Evolutionary conservation across 2,113 vertebrate genomes (phyloP).

Genomic region (Epinephelus fuscoguttatus): DNA sequence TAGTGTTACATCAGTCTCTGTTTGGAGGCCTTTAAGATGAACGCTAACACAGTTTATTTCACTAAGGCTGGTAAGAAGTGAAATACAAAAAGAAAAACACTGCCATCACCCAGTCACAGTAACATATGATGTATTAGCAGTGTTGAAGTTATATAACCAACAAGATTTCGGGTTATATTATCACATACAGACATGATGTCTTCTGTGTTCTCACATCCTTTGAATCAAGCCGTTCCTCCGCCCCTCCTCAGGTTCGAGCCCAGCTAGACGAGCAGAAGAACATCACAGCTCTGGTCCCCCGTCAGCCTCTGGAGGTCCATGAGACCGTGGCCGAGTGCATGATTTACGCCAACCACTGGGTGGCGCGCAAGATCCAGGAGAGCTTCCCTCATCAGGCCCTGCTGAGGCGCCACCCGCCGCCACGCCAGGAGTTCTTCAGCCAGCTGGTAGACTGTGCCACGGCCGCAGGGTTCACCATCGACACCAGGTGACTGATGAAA

Average conservation of each 20-base stretch:
- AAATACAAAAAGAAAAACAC: too few species aligned
- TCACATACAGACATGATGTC: too few species aligned
- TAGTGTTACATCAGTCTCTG: too few species aligned
- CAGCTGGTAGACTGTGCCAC: constrained; percentile 89
- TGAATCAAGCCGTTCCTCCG: neutral
- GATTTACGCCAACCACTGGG: constrained; percentile 99
- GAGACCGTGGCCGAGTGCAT: constrained; percentile 97
- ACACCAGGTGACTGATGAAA: constrained; percentile 86
- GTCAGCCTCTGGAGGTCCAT: constrained; percentile 94
- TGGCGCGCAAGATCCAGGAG: constrained; percentile 92
- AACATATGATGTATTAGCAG: too few species aligned
- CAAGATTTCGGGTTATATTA: too few species aligned
- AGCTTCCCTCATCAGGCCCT: constrained; percentile 91
- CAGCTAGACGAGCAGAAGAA: constrained; percentile 91
- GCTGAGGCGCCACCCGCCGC: constrained; percentile 91
- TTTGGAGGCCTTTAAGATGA: too few species aligned
- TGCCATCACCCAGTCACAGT: too few species aligned
- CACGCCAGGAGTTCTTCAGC: constrained; percentile 91
- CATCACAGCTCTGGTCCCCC: constrained; percentile 92
- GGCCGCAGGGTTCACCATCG: constrained; percentile 89
- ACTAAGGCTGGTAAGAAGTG: too few species aligned
- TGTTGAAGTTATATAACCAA: too few species aligned
- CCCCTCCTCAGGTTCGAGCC: constrained; percentile 82
- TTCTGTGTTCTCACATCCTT: neutral
- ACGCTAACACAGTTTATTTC: too few species aligned